These are phyloP conservation scores for Colossoma macropomum DNA, from an alignment of 2,113 vertebrate genomes.

Conservation along the genomic window DNA sequence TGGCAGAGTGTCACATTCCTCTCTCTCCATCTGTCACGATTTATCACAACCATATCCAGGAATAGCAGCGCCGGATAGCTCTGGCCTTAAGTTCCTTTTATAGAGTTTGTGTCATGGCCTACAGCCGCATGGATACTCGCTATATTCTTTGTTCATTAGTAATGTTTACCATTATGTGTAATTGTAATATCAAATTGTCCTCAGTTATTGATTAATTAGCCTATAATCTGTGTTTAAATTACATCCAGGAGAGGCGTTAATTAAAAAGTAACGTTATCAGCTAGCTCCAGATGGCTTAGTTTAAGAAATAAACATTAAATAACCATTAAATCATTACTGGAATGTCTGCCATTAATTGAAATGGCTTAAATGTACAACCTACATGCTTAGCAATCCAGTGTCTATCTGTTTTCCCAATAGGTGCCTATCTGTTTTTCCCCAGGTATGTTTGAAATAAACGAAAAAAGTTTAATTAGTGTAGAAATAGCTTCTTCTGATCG, in stretches of 20 bases:
- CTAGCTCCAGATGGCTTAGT: background rate
- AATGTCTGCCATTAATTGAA: background rate
- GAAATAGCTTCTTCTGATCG: background rate
- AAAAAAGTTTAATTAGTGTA: background rate
- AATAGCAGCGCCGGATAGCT: slow-evolving; percentile 85
- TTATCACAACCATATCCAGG: slow-evolving; percentile 86
- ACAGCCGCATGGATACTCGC: slow-evolving; percentile 63
- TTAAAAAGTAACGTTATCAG: background rate
- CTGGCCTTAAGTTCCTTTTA: slow-evolving; percentile 86
- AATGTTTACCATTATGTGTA: background rate
- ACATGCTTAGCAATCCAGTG: background rate
- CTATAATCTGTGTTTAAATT: background rate
- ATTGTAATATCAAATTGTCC: background rate
- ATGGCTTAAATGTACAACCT: background rate
- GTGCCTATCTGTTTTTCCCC: background rate
- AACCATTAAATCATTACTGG: background rate
- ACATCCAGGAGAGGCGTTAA: background rate
- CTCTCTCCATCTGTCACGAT: slow-evolving; percentile 88
- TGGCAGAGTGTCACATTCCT: slow-evolving; percentile 81
- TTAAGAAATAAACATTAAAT: background rate
- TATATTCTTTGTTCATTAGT: background rate
- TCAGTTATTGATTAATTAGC: background rate
- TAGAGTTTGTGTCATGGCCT: slow-evolving; percentile 79
- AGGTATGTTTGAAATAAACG: background rate
- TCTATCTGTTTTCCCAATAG: background rate